Percentiles rank a stretch among this genome's conserved stretches.
Evolutionary conservation across 2,797 vertebrate species (phyloP).

Genomic region (Lacerta agilis): DNA sequence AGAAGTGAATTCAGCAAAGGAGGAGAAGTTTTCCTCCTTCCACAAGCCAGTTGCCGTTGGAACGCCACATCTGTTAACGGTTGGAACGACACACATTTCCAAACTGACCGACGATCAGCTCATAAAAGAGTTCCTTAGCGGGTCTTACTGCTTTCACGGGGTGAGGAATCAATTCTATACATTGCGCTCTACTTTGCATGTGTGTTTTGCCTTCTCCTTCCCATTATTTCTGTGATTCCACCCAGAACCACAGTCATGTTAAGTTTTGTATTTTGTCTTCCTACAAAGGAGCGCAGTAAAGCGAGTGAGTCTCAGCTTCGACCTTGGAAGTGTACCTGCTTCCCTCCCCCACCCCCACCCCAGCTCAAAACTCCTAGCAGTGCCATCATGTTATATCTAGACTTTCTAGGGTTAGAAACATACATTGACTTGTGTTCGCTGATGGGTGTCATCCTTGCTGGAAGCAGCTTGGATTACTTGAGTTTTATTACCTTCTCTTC

Average conservation of each 20-base stretch:
- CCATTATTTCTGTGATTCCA: background rate
- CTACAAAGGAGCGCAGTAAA: background rate
- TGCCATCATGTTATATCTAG: background rate
- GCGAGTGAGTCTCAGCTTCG: background rate
- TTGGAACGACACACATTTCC: conserved; percentile 97
- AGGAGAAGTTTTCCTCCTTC: conserved; percentile 90
- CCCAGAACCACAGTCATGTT: background rate
- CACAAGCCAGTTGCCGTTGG: conserved; percentile 92
- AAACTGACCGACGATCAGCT: conserved; percentile 95
- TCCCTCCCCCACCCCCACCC: background rate
- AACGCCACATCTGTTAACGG: conserved; percentile 88
- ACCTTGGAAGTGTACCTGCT: background rate
- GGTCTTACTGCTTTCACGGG: conserved; percentile 97
- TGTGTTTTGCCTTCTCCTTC: background rate
- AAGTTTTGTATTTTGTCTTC: background rate
- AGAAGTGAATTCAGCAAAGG: conserved; percentile 82
- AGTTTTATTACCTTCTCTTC: conserved; percentile 37
- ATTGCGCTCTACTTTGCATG: background rate
- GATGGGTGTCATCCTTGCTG: background rate
- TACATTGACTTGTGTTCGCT: background rate
- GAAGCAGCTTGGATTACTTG: background rate
- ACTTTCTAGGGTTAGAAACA: background rate
- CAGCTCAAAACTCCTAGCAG: background rate
- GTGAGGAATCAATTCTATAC: conserved; percentile 76
- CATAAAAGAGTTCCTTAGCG: conserved; percentile 96